phyloP scores from a whole-genome alignment of 2,797 vertebrate species.

The Crocodylus rhombifer region DNA sequence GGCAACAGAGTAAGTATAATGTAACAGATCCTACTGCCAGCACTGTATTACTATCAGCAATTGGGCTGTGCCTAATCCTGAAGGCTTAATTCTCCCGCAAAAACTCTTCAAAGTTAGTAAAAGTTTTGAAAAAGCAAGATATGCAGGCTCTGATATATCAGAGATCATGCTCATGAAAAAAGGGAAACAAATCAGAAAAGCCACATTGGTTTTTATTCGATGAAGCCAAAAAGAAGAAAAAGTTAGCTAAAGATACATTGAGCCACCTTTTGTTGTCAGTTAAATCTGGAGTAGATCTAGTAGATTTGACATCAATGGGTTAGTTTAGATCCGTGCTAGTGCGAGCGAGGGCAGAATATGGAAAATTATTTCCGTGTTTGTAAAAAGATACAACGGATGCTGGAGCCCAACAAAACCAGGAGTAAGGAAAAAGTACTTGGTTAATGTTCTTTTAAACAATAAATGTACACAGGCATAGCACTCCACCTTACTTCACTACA shows the following conservation, averaged over 20 bases:
- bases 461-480: not conserved
- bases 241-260: rapidly evolving
- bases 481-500: not conserved
- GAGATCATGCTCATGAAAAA: not conserved
- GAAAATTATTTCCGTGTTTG: not conserved
- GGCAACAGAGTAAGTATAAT: not conserved
- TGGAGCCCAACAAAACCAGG: not conserved
- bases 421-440: not conserved
- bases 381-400: not conserved
- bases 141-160: not conserved
- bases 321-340: not conserved
- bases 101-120: not conserved
- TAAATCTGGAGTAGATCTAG: not conserved
- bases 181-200: not conserved
- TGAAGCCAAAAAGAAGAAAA: not conserved
- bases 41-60: not conserved
- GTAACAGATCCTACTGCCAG: not conserved
- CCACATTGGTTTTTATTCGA: not conserved
- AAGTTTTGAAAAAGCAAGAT: not conserved
- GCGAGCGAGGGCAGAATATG: not conserved
- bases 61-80: not conserved
- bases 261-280: not conserved
- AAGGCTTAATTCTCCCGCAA: not conserved
- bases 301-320: not conserved
- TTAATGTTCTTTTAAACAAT: not conserved